Percentiles rank a stretch among this genome's conserved stretches.
Conservation (phyloP, 2,113 vertebrate species). For the Axis porcinus region DNA sequence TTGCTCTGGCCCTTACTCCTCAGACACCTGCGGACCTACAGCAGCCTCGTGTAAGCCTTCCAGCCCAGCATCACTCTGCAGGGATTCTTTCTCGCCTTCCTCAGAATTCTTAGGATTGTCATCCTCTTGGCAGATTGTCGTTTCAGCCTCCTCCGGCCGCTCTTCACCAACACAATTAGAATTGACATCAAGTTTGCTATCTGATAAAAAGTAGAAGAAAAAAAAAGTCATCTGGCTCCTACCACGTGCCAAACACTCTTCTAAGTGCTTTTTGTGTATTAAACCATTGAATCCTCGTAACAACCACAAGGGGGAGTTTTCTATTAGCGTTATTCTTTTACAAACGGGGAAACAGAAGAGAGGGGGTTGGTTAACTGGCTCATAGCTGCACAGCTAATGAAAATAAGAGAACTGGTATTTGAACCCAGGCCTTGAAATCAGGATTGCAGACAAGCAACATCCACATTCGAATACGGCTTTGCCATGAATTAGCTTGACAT, state of each 20-base stretch:
- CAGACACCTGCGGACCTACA: constrained; percentile 39
- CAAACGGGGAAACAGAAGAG: not conserved
- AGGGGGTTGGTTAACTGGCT: not conserved
- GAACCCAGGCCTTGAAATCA: not conserved
- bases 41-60: not conserved
- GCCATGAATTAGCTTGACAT: not conserved
- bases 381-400: too few relatives aligned
- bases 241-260: not conserved
- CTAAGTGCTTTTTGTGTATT: not conserved
- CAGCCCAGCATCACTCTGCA: not conserved
- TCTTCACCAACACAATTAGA: constrained; percentile 65
- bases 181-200: constrained; percentile 48
- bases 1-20: constrained; percentile 65
- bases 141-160: constrained; percentile 27
- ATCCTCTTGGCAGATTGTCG: constrained; percentile 44
- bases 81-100: constrained; percentile 34
- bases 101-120: not conserved
- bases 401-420: not conserved
- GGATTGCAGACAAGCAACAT: not conserved
- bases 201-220: constrained; percentile 59
- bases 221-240: not conserved
- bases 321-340: not conserved
- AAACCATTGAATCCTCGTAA: not conserved
- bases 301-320: not conserved
- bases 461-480: not conserved